Evolutionary conservation across 2,797 vertebrate species (phyloP), one percentile per base, ranked within the genome.

Genomic region (Cuniculus paca): DNA sequence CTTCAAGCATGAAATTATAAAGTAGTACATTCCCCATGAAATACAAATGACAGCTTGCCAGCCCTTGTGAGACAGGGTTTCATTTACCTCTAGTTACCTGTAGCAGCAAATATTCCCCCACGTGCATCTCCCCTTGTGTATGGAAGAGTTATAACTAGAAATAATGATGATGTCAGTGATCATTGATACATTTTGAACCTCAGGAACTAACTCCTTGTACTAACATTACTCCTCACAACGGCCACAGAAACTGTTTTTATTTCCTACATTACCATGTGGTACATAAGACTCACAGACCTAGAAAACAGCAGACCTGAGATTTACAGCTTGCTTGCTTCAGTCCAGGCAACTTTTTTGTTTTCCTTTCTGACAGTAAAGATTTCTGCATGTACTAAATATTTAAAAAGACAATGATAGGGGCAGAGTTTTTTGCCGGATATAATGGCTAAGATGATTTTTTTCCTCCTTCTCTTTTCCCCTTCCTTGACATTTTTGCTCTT

Each of bases 1-100:
- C 20, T 92, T 88, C 61, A 79, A 92, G n/a, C 31, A 9, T 78
- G 11, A 24, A 65, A 58, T 20, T 82, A 26, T 91, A 88, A 96
- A 93, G 26, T 12, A 61, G 24, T 28, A 28, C 8, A 42, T 70
- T 70, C 93, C 78, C 22, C 52, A 72, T 70, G 81, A 90, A 94
- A 88, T 85, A 45, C 6, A 89, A 56, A 63, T 14, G 28, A 22
- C 34, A 77, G 24, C 42, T 72, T 36, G 22, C 54, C 22, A 58
- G 2, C 22, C 12, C 65, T 52, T 42, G 1, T 54, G 72, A 81
- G 5, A 63, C 28, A 65, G 36, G 1, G 1, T 84, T 83, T 94
- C 19, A 61, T 92, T 94, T 91, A 54, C 36, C 11, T 70, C 63
- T 42, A 50, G 39, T 48, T 39, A 9, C 48, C 26, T 17, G 28